phyloP scores from a whole-genome alignment of 2,797 vertebrate genomes.

The Sebastes diaconus region DNA sequence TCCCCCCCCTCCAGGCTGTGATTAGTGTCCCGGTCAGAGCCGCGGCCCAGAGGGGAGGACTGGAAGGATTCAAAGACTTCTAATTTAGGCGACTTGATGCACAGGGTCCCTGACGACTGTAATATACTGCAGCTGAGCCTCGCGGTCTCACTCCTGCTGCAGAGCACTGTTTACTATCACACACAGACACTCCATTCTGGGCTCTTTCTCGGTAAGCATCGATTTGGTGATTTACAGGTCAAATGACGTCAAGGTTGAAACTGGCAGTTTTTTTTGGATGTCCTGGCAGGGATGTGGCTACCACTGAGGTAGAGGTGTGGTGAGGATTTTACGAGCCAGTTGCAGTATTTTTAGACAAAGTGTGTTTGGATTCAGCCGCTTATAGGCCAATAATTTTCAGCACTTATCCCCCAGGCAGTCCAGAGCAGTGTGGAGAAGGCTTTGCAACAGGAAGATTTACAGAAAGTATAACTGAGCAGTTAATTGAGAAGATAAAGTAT shows the following conservation, averaged over 20 bases:
- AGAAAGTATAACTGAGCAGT: background rate
- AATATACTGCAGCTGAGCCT: conserved; percentile 37
- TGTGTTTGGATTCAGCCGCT: background rate
- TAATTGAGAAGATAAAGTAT: background rate
- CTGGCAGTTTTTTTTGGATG: background rate
- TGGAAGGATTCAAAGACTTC: conserved; percentile 50
- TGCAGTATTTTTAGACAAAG: background rate
- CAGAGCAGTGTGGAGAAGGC: background rate
- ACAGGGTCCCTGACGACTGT: conserved; percentile 21
- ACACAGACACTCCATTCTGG: background rate
- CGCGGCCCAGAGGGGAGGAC: conserved; percentile 14
- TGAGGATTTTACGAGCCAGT: background rate
- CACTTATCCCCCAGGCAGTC: background rate
- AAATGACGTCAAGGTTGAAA: background rate
- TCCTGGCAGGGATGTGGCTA: background rate
- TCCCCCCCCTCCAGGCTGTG: conserved; percentile 6
- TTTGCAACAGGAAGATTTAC: background rate
- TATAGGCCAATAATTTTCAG: background rate
- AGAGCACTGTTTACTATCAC: background rate
- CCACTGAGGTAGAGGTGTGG: background rate
- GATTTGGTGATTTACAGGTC: conserved; percentile 32
- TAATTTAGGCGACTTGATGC: conserved; percentile 46
- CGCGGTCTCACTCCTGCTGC: conserved; percentile 8
- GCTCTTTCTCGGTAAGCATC: background rate
- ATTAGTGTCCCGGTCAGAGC: conserved; percentile 49